Conservation (phyloP, 2,797 vertebrate genomes). For the Crossoptilon crossoptilon region DNA sequence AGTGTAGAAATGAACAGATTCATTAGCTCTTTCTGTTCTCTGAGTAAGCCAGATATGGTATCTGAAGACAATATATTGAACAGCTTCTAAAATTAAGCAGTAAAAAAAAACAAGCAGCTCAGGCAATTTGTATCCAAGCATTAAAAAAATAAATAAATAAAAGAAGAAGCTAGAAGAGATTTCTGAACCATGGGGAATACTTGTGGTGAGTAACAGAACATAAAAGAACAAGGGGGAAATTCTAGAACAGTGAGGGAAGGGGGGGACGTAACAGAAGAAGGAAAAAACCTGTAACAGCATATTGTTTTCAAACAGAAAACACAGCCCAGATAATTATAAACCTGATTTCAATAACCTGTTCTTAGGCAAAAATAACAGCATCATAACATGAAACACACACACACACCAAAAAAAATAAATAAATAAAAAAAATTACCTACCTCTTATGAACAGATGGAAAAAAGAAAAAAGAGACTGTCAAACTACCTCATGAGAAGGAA, state of each 20-base stretch:
- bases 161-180: not conserved
- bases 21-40: not conserved
- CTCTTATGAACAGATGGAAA: not conserved
- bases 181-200: not conserved
- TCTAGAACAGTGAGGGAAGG: not conserved
- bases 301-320: not conserved
- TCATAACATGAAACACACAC: not conserved
- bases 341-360: not conserved
- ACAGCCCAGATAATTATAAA: not conserved
- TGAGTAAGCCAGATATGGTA: not conserved
- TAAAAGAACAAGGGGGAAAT: not conserved
- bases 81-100: not conserved
- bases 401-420: not conserved
- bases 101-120: not conserved
- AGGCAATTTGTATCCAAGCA: not conserved
- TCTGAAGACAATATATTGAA: not conserved
- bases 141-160: not conserved
- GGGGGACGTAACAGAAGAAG: rapidly evolving
- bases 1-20: not conserved
- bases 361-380: not conserved
- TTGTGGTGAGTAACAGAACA: not conserved
- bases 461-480: not conserved
- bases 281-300: rapidly evolving
- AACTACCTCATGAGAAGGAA: not conserved
- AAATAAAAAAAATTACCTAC: not conserved